Percentiles rank a stretch among this genome's conserved stretches.
phyloP scores from a whole-genome alignment of 2,888 invertebrate species.

The Mimachlamys varia region DNA sequence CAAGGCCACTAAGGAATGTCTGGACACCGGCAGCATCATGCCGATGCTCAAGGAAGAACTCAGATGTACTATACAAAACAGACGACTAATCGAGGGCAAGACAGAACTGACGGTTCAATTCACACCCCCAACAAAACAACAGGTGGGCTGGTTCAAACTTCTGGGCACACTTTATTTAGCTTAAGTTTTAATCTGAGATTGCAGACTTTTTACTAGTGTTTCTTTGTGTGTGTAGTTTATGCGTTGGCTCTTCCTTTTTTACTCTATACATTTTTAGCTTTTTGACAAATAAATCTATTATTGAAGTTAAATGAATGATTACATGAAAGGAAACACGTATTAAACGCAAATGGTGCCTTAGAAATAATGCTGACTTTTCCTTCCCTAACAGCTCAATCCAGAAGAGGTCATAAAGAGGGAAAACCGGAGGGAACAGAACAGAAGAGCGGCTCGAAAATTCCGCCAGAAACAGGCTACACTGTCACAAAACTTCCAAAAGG shows the following conservation, averaged over 20 bases:
- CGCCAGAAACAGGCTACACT: neutral
- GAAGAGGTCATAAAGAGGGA: neutral
- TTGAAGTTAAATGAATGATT: too few species aligned
- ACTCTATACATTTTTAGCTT: too few species aligned
- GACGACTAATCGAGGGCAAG: neutral
- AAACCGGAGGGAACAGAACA: neutral
- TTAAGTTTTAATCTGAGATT: too few species aligned
- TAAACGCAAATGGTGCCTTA: too few species aligned
- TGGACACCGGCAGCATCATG: neutral
- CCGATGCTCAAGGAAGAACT: neutral
- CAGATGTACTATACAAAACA: neutral
- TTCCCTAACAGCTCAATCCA: neutral
- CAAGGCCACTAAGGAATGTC: neutral
- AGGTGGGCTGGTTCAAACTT: neutral
- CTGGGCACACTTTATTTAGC: too few species aligned
- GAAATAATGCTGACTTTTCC: too few species aligned
- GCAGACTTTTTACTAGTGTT: too few species aligned
- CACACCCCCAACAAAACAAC: neutral
- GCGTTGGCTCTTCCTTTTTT: too few species aligned
- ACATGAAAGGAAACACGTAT: too few species aligned
- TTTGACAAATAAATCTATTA: too few species aligned
- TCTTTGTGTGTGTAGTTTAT: too few species aligned
- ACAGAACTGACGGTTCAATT: neutral
- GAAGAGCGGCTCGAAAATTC: neutral
- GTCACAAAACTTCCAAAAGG: neutral